A percentile compares a stretch with the other conserved stretches of the same genome.
These are phyloP conservation scores for Phyllotreta striolata DNA, from an alignment of 2,888 invertebrate genomes.

Conservation along the genomic window DNA sequence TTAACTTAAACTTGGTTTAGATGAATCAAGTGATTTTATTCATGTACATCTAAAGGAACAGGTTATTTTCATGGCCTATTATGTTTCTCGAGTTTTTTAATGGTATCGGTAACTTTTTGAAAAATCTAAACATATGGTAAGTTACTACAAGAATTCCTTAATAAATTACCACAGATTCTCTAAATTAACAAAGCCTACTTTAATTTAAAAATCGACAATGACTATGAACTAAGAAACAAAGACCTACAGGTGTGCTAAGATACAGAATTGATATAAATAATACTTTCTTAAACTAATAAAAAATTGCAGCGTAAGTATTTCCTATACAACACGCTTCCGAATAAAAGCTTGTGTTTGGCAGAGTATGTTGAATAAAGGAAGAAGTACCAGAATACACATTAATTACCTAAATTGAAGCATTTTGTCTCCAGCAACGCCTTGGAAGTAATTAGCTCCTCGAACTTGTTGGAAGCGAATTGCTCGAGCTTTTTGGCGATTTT, in stretches of 20 bases:
- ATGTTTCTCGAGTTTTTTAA: no score
- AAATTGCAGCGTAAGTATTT: conserved; percentile 1
- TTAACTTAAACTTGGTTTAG: not conserved
- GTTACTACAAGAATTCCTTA: no score
- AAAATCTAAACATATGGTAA: no score
- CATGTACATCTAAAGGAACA: no score
- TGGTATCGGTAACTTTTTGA: no score
- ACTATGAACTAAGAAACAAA: no score
- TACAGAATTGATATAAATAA: not conserved
- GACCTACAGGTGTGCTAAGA: no score
- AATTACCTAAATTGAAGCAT: conserved; percentile 69
- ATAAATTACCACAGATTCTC: no score
- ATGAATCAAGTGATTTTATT: not conserved
- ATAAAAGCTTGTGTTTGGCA: not conserved
- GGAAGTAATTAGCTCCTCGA: conserved; percentile 76
- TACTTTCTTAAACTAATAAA: not conserved
- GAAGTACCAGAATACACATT: not conserved
- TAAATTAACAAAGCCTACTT: no score
- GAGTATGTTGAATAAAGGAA: not conserved
- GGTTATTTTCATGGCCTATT: no score
- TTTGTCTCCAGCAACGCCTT: conserved; percentile 77
- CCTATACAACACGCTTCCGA: not conserved
- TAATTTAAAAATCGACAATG: no score
- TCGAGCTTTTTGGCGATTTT: conserved; percentile 70
- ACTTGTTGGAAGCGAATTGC: conserved; percentile 67